Evolutionary conservation across 2,888 invertebrate species (phyloP), one percentile per base, ranked within the genome.

Genomic region (Pandemis heparana): DNA sequence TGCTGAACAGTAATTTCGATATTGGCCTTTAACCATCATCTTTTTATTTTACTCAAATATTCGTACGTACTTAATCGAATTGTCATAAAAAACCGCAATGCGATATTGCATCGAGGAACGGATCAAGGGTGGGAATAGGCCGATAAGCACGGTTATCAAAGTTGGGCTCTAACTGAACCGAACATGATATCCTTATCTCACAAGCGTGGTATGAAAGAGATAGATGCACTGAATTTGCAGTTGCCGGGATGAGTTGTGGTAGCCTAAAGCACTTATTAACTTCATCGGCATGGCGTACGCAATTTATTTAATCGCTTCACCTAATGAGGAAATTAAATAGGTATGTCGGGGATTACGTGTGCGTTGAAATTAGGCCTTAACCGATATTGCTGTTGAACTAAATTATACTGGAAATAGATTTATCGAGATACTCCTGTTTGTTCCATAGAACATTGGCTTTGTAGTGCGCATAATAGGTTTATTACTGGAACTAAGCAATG

Each of bases 281-380:
- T 68, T 56, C 59, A 46, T 68, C 41, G 14, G 70, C n/a, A 41
- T 41, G 62, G 32, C 32, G 39, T 41, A 63, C 53, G 41, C 53
- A 43, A 63, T 70, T 70, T 53, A 70, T 63, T 63, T 70, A 62
- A 70, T 70, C 70, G 41, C 53, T 9, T 51, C 23, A 32, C 53
- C 41, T 63, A 70, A 70, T 70, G 70, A 70, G 70, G 70, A 63
- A 70, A 70, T 63, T 41, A 63, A 70, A 70, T 53, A 32, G 63
- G 56, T 63, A 32, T 70, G 56, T 63, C 63, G 43, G 53, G 63
- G 23, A 56, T 10, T 16, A 51, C 6, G 48, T 39, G 46, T 1
- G 6, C 38, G 32, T 65, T 51, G 32, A 46, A 65, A 65, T 51
- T 65, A 16, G 16, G 46, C 63, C 5, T 63, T 23, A 46, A 46